phyloP scores from a whole-genome alignment of 2,113 vertebrate genomes.

The Saimiri boliviensis region DNA sequence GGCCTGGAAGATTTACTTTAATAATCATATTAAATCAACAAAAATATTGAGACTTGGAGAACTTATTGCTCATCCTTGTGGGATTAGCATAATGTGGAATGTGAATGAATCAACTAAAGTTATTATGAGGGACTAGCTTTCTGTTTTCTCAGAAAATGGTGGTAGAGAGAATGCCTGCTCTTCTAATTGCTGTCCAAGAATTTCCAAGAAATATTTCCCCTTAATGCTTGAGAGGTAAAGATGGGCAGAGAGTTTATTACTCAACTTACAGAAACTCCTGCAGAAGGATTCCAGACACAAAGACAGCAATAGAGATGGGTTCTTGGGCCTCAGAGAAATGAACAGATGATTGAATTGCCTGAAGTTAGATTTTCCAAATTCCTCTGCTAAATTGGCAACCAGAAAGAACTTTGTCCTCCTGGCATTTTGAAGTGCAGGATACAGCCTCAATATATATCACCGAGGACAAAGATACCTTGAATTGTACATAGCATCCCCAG shows the following conservation, averaged over 20 bases:
- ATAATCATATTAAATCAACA: not conserved
- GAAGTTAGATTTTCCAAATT: not conserved
- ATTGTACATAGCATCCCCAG: not conserved
- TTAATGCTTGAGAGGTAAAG: not conserved
- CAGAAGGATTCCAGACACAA: not conserved
- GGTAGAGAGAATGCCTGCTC: not conserved
- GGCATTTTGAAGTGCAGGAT: not conserved
- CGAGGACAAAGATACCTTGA: not conserved
- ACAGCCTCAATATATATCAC: not conserved
- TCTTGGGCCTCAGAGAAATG: not conserved
- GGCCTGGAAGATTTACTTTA: not conserved
- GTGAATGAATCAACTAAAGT: not conserved
- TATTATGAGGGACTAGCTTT: not conserved
- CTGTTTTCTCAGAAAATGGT: not conserved
- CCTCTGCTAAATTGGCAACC: not conserved
- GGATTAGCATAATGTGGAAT: not conserved
- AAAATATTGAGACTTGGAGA: not conserved
- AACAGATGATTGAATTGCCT: not conserved
- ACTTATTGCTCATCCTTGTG: not conserved
- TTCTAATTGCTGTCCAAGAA: not conserved
- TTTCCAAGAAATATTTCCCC: not conserved
- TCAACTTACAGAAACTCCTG: not conserved
- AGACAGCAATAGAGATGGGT: not conserved
- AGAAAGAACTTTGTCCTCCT: not conserved
- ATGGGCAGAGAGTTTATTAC: not conserved